Conservation (phyloP, 2,888 invertebrate genomes). For the Ophraella communa region DNA sequence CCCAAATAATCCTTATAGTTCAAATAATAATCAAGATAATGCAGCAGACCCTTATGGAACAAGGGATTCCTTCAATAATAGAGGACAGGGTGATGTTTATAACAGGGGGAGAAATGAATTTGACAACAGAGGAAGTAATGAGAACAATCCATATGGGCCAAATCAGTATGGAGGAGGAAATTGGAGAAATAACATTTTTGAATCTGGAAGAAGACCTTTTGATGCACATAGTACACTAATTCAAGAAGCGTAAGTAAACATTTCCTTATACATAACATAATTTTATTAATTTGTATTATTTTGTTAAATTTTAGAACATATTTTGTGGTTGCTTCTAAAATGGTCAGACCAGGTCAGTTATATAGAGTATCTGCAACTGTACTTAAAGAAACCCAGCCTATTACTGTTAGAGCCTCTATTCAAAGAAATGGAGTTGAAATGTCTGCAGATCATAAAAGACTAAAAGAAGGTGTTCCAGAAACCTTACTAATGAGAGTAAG, state of each 20-base stretch:
- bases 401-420: conserved; percentile 87
- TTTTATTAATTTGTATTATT: neutral
- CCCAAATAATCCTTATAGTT: conserved; percentile 32
- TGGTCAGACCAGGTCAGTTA: conserved; percentile 90
- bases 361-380: conserved; percentile 88
- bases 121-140: conserved; percentile 21
- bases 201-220: conserved; percentile 26
- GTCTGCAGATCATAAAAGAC: conserved; percentile 79
- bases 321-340: conserved; percentile 89
- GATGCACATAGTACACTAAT: conserved; percentile 48
- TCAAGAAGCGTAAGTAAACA: conserved; percentile 52
- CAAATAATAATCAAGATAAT: conserved; percentile 17
- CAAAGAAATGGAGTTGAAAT: conserved; percentile 90
- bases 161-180: conserved; percentile 25
- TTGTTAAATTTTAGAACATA: conserved; percentile 83
- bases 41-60: conserved; percentile 26
- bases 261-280: conserved; percentile 1
- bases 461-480: conserved; percentile 87
- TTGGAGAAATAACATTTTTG: conserved; percentile 38
- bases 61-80: conserved; percentile 17
- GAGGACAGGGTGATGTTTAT: conserved; percentile 28
- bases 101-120: conserved; percentile 18
- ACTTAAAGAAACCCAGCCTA: conserved; percentile 76
- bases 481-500: conserved; percentile 86
- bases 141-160: conserved; percentile 24